A percentile compares a stretch with the other conserved stretches of the same genome.
These are phyloP conservation scores for Pyrrhosoma nymphula DNA, from an alignment of 2,888 invertebrate species.

Conservation along the genomic window DNA sequence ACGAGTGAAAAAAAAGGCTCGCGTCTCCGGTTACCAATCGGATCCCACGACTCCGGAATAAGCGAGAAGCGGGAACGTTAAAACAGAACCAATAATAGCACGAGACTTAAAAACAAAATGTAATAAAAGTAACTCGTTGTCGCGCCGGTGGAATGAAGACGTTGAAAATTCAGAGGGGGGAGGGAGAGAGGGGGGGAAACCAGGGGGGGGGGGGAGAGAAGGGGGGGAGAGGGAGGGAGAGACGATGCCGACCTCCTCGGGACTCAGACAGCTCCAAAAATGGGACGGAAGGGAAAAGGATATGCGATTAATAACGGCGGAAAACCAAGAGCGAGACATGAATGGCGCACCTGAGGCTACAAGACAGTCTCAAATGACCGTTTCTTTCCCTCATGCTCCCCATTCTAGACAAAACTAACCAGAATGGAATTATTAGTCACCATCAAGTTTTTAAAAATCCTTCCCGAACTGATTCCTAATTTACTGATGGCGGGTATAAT, in stretches of 20 bases:
- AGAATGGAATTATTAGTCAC: too few species aligned
- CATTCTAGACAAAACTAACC: too few species aligned
- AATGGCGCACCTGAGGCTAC: background rate
- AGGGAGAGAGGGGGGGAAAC: too few species aligned
- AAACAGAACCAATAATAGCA: background rate
- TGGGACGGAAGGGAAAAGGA: background rate
- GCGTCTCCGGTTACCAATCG: background rate
- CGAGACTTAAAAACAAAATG: background rate
- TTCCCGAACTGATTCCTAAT: too few species aligned
- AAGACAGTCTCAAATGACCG: background rate
- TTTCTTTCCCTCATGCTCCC: too few species aligned
- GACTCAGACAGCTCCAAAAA: background rate
- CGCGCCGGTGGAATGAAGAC: background rate
- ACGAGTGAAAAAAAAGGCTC: background rate
- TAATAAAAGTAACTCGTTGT: background rate
- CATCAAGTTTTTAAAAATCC: too few species aligned
- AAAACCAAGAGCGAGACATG: background rate
- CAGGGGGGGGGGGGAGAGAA: too few species aligned
- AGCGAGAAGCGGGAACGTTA: background rate
- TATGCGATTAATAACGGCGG: background rate
- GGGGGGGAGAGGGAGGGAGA: too few species aligned
- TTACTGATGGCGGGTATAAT: too few species aligned
- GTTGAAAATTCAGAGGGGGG: background rate
- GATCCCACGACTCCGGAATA: background rate
- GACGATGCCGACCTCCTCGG: background rate